Evolutionary conservation across 2,888 invertebrate genomes (phyloP), one percentile per base, ranked within the genome.

Genomic region (Boloria selene): DNA sequence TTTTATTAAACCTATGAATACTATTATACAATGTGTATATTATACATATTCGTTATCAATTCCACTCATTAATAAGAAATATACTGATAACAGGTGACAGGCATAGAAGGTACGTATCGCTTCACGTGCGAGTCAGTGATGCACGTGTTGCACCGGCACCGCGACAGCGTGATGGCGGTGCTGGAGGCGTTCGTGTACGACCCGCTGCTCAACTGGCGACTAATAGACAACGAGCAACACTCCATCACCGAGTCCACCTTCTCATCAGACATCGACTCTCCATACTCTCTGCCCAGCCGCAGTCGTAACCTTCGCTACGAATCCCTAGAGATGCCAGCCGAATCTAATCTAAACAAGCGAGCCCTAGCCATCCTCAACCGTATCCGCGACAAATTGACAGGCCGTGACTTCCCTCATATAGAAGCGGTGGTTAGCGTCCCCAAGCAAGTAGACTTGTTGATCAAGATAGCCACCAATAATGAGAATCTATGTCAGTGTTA

Each of bases 101-200:
- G 99, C 61, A 99, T 99, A 72, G 99, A 99, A 82, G 99, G 99
- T 65, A 98, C 98, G 13, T 99, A 99, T 86, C 94, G 98, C 4
- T 95, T 97, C 76, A 99, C 99, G 0, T 99, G 99, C 88, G 98
- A 99, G 83, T 97, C 98, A 17, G 99, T 99, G 0, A 98, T 99
- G 98, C 94, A 96, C n/a, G 98, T 99, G 13, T 88, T 99, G n/a
- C 95, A 98, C 71, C 94, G 97, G 47, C 98, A 99, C 86, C 98
- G 98, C 80, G 99, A 99, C 92, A 98, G 98, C 81, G 93, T 99
- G 63, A 98, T 99, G 98, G 99, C 99, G 2, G 99, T 99, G 0
- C 92, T 99, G n/a, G 99, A 99, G 84, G 99, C 99, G 0, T 99
- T 99, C 86, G 99, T 99, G 2, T 99, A 99, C 84, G 99, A 99